Conservation (phyloP, 2,113 vertebrate genomes). For the Rhinichthys klamathensis region DNA sequence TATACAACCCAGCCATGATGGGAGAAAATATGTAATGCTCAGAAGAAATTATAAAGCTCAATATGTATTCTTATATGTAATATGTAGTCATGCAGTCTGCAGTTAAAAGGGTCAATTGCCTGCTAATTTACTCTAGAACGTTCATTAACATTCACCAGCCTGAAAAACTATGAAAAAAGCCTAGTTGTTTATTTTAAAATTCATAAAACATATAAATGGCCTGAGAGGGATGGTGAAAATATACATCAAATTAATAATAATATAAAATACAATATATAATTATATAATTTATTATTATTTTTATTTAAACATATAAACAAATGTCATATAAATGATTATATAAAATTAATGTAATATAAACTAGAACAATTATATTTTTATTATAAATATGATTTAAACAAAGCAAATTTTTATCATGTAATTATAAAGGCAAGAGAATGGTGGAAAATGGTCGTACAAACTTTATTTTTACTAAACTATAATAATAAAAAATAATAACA, state of each 20-base stretch:
- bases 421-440: too few species aligned
- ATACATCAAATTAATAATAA: neutral
- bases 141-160: neutral
- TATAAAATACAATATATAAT: neutral
- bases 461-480: neutral
- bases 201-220: neutral
- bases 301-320: too few species aligned
- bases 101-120: neutral
- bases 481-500: too few species aligned
- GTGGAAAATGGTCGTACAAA: neutral
- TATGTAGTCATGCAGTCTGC: conserved; percentile 1
- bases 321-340: too few species aligned
- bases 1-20: conserved; percentile 2
- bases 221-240: neutral
- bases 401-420: too few species aligned
- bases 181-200: neutral
- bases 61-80: too few species aligned
- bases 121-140: neutral
- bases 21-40: neutral
- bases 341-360: too few species aligned
- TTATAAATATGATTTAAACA: too few species aligned
- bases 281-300: too few species aligned
- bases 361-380: too few species aligned
- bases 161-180: neutral
- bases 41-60: neutral